Evolutionary conservation across 2,888 invertebrate species (phyloP).

Genomic region (Erynnis tages): DNA sequence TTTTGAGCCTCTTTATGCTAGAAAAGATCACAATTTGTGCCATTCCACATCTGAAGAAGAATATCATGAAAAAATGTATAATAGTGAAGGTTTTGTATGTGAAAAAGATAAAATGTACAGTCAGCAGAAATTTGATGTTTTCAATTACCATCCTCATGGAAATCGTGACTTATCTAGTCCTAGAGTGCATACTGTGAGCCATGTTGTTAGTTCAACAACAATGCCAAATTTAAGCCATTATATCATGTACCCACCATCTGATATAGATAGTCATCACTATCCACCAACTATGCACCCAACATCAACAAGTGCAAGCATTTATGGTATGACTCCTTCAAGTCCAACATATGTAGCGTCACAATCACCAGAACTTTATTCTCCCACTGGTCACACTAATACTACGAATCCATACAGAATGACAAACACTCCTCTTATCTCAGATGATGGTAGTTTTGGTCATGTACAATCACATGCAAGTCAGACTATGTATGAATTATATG

Average conservation of each 20-base stretch:
- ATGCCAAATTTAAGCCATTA: conserved; percentile 76
- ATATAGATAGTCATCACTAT: conserved; percentile 58
- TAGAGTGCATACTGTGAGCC: conserved; percentile 70
- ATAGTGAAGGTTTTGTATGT: conserved; percentile 60
- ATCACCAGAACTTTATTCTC: conserved; percentile 73
- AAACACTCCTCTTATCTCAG: conserved; percentile 72
- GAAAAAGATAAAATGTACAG: conserved; percentile 70
- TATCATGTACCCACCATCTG: conserved; percentile 54
- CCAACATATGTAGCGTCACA: conserved; percentile 73
- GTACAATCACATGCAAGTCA: conserved; percentile 69
- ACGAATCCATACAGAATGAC: conserved; percentile 78
- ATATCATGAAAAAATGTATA: conserved; percentile 67
- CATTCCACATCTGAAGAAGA: conserved; percentile 58
- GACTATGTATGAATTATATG: conserved; percentile 76
- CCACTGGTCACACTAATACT: conserved; percentile 74
- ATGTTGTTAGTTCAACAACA: conserved; percentile 73
- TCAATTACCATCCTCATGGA: conserved; percentile 66
- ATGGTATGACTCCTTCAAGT: conserved; percentile 60
- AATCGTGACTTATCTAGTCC: conserved; percentile 60
- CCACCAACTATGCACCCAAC: conserved; percentile 53
- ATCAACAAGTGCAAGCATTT: conserved; percentile 63
- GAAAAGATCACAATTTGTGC: conserved; percentile 59
- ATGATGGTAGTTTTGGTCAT: conserved; percentile 74
- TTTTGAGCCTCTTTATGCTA: conserved; percentile 61
- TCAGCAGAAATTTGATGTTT: conserved; percentile 67